Base-by-base conservation (phyloP, 2,888 invertebrate genomes). In the Hemistola chrysoprasaria region DNA sequence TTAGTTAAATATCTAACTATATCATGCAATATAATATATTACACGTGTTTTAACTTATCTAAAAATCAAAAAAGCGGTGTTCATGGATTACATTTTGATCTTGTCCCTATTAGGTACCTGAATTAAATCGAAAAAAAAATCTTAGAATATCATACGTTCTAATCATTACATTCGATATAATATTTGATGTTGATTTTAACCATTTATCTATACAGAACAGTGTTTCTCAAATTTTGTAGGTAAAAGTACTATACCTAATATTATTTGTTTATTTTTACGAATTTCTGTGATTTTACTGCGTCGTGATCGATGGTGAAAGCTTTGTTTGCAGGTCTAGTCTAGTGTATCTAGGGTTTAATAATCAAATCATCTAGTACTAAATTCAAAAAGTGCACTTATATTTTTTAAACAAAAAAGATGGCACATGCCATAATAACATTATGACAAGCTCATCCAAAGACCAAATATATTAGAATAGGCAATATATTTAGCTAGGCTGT, bases 371-470 rank as follows among this genome's bases (percentile, higher is more conserved):
- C 71, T 72, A 74, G 71, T 81, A 80, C 68, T 62, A 74, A 81
- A 84, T 79, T 80, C 59, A 53, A 76, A 31, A 86, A 87, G 87
- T 88, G 87, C 87, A 84, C 87, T 88, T 87, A 86, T 78, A 77
- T 80, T 74, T 72, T 83, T 78, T 77, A 80, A 74, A 77, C 63
- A 75, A 76, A 66, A 30, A 46, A 37, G 72, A 80, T 78, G 74
- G 81, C 74, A 77, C 72, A 81, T 72, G 84, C 86, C 86, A 86
- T 86, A 83, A 76, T 67, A n/a, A n/a, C n/a, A n/a, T n/a, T n/a
- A 78, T 84, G 75, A 85, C 80, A 84, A 74, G 85, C 84, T 85
- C 86, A 86, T 82, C 86, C 85, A 86, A 87, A 88, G 87, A 88
- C 87, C 87, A 87, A 86, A 83, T 83, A 79, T 83, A 76, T 77